These are phyloP conservation scores for Conistra vaccinii DNA, from an alignment of 2,888 invertebrate genomes.

Conservation along the genomic window DNA sequence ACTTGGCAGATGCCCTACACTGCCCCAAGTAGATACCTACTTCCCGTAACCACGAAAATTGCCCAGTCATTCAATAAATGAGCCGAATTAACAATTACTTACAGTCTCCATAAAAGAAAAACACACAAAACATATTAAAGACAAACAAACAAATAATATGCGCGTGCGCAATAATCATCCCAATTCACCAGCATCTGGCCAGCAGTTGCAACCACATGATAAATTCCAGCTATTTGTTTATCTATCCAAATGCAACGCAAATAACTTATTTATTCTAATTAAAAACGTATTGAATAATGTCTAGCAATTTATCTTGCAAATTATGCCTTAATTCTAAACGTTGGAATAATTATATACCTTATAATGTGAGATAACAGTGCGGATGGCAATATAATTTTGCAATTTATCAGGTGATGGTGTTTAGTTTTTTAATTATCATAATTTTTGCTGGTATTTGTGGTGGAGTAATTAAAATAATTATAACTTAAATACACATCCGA, in stretches of 20 bases:
- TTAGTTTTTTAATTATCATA: conserved; percentile 26
- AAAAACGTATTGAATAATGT: conserved; percentile 64
- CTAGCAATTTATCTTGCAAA: conserved; percentile 58
- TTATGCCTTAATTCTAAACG: conserved; percentile 45
- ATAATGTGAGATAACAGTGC: conserved; percentile 16
- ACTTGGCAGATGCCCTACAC: background rate
- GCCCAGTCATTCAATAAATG: too few species aligned
- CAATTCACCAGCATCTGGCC: conserved; percentile 62
- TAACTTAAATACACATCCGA: background rate
- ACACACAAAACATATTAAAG: conserved; percentile 11
- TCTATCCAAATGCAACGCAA: conserved; percentile 50
- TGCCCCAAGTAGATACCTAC: too few species aligned
- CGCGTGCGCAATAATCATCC: conserved; percentile 33
- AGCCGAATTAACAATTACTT: too few species aligned
- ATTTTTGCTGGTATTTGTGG: background rate
- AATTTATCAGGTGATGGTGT: conserved; percentile 22
- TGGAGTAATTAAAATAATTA: background rate
- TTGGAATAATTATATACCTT: conserved; percentile 38
- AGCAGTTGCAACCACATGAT: conserved; percentile 63
- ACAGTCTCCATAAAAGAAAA: background rate
- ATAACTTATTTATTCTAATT: conserved; percentile 65
- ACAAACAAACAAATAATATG: conserved; percentile 27
- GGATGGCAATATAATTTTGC: conserved; percentile 40
- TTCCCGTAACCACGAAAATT: too few species aligned
- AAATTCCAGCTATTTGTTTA: conserved; percentile 62